Evolutionary conservation across 2,797 vertebrate genomes (phyloP).

Genomic region (Acanthurus lineatus): DNA sequence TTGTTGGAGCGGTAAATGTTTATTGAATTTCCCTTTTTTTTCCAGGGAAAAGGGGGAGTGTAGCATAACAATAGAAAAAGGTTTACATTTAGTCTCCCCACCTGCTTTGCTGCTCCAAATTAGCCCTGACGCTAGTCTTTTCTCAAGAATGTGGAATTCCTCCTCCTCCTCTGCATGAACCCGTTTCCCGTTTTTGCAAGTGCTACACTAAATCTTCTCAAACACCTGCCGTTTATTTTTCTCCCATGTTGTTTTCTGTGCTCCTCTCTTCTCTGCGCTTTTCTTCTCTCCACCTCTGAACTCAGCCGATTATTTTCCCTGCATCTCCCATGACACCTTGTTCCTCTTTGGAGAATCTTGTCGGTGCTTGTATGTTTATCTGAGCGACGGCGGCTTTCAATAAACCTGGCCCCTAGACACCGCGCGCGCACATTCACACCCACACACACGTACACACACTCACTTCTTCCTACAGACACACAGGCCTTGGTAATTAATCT

Average conservation of each 20-base stretch:
- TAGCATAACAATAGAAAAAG: slow-evolving; percentile 72
- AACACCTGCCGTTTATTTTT: slow-evolving; percentile 85
- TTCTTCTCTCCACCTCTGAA: slow-evolving; percentile 67
- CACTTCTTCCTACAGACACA: slow-evolving; percentile 54
- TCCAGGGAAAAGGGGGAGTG: slow-evolving; percentile 59
- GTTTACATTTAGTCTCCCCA: slow-evolving; percentile 65
- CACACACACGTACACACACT: slow-evolving; percentile 20
- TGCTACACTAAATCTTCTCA: slow-evolving; percentile 80
- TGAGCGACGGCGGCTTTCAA: slow-evolving; percentile 69
- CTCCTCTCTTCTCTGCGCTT: slow-evolving; percentile 52
- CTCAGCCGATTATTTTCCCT: slow-evolving; percentile 70
- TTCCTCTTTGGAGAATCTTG: slow-evolving; percentile 76
- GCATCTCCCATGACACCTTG: slow-evolving; percentile 77
- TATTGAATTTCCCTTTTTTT: slow-evolving; percentile 76
- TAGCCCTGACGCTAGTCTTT: slow-evolving; percentile 66
- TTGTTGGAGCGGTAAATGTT: slow-evolving; percentile 67
- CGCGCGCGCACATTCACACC: slow-evolving; percentile 13
- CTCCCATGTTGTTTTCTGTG: slow-evolving; percentile 66
- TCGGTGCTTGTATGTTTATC: slow-evolving; percentile 79
- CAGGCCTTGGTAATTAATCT: slow-evolving; percentile 73
- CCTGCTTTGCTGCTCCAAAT: slow-evolving; percentile 58
- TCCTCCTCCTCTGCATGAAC: slow-evolving; percentile 57
- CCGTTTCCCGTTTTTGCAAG: slow-evolving; percentile 71
- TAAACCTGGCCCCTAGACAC: slow-evolving; percentile 62
- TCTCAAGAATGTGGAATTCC: slow-evolving; percentile 78